phyloP scores from a whole-genome alignment of 23 tunicate genomes.

The Halocynthia aurantium region DNA sequence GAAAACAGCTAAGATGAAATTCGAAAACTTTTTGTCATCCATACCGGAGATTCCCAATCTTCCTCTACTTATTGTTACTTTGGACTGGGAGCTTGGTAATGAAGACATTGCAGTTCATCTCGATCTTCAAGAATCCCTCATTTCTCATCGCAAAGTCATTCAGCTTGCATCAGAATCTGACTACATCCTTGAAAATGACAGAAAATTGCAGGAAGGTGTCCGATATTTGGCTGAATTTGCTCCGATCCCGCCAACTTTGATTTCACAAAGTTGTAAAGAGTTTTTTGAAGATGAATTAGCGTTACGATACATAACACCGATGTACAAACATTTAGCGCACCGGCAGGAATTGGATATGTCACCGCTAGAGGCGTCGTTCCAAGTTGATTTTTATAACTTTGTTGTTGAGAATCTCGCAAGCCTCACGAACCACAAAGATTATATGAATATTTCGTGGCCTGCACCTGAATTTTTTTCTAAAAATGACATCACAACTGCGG shows the following conservation, averaged over 20 bases:
- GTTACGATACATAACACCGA: conserved; percentile 22
- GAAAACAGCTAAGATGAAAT: neutral
- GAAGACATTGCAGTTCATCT: conserved; percentile 1
- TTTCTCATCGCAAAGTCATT: neutral
- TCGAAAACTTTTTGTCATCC: neutral
- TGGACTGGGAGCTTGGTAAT: conserved; percentile 1
- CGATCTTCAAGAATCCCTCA: neutral
- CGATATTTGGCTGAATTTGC: neutral
- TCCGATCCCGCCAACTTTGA: conserved; percentile 8
- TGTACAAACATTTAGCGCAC: conserved; percentile 12
- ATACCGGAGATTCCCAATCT: conserved; percentile 15
- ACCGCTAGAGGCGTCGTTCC: conserved; percentile 18
- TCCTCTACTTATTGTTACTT: neutral
- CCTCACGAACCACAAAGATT: conserved; percentile 15
- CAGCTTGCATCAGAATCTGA: conserved; percentile 7
- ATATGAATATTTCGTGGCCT: conserved; percentile 59
- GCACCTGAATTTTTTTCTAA: conserved; percentile 23
- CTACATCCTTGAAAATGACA: neutral
- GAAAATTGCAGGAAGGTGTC: neutral
- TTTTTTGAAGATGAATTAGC: conserved; percentile 25
- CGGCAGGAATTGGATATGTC: conserved; percentile 10
- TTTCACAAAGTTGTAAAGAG: neutral
- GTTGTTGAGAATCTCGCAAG: conserved; percentile 2
- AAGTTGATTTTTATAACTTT: conserved; percentile 27
- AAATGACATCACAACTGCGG: neutral